Conservation (phyloP, 2,797 vertebrate species). For the Gastrophryne carolinensis region DNA sequence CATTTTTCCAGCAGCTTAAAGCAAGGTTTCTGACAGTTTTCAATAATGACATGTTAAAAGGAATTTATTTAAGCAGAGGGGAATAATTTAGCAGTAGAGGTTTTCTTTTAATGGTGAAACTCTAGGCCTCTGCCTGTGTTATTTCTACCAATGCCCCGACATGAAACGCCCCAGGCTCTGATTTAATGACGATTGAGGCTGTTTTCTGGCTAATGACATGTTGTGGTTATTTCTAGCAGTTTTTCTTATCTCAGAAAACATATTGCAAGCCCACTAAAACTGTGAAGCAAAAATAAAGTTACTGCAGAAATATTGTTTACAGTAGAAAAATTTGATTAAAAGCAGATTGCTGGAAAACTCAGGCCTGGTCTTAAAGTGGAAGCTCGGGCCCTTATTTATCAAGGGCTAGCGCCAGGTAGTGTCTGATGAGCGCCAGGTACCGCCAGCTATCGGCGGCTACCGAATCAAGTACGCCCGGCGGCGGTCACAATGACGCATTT, state of each 20-base stretch:
- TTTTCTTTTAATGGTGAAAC: conserved; percentile 15
- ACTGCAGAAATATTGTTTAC: not conserved
- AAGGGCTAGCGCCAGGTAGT: too few species aligned
- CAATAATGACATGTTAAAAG: conserved; percentile 30
- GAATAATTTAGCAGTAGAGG: not conserved
- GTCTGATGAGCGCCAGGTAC: too few species aligned
- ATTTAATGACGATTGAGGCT: conserved; percentile 45
- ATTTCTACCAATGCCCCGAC: conserved; percentile 27
- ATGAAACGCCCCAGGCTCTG: conserved; percentile 28
- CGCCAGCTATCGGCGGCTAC: too few species aligned
- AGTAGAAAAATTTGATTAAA: not conserved
- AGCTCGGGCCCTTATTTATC: too few species aligned
- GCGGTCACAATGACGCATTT: too few species aligned
- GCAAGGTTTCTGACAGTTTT: conserved; percentile 15
- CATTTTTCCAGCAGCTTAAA: not conserved
- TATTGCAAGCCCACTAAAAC: not conserved
- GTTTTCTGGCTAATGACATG: conserved; percentile 8
- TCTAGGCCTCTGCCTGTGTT: conserved; percentile 16
- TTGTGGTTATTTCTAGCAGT: conserved; percentile 10
- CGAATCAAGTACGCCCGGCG: too few species aligned
- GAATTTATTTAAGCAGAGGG: conserved; percentile 21
- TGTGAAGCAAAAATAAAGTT: not conserved
- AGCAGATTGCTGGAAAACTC: not conserved
- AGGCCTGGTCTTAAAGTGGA: not conserved
- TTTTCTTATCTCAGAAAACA: conserved; percentile 17